These are phyloP conservation scores for Mesembrinibis cayennensis DNA, from an alignment of 2,113 vertebrate genomes.

Conservation along the genomic window DNA sequence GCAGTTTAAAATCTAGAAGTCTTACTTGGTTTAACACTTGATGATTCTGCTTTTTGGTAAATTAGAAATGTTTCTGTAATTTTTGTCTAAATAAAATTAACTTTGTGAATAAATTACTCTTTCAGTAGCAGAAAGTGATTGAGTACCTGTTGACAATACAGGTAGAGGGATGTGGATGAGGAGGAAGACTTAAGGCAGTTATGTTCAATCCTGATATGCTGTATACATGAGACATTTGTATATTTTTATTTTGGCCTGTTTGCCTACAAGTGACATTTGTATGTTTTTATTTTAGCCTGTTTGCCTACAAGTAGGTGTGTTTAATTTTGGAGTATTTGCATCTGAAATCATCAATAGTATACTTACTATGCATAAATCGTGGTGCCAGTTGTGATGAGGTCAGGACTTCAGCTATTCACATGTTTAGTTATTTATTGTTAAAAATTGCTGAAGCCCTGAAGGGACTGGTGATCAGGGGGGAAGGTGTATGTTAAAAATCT, in stretches of 20 bases:
- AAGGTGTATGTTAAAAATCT: conserved; percentile 39
- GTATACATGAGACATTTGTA: background rate
- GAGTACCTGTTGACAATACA: background rate
- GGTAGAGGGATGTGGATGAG: background rate
- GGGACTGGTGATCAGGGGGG: background rate
- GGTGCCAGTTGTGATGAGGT: conserved; percentile 33
- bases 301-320: conserved; percentile 9
- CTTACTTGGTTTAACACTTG: background rate
- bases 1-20: background rate
- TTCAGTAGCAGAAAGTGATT: background rate
- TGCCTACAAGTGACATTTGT: background rate
- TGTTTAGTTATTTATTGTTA: conserved; percentile 23
- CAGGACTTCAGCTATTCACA: background rate
- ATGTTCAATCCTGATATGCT: background rate
- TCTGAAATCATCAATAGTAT: conserved; percentile 14
- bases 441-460: conserved; percentile 20
- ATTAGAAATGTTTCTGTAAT: background rate
- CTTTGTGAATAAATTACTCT: background rate
- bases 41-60: background rate
- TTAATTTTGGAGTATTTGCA: background rate
- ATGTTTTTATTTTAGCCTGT: conserved; percentile 20
- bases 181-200: background rate
- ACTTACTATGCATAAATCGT: background rate
- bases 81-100: background rate
- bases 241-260: conserved; percentile 23